phyloP scores from a whole-genome alignment of 2,797 vertebrate species.

The Pygocentrus nattereri region DNA sequence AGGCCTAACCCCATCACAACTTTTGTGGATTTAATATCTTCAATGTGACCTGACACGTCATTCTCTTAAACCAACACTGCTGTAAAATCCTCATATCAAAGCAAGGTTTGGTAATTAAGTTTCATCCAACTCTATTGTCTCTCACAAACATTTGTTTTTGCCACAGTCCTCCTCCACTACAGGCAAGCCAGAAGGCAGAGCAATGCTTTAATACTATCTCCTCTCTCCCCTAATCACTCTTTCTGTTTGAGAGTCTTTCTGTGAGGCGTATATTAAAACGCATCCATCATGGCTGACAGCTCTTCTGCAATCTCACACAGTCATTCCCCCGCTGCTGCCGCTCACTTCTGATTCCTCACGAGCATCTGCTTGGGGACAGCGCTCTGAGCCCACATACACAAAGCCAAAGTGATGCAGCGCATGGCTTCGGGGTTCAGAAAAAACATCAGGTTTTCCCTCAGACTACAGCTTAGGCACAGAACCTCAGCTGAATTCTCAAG shows the following conservation, averaged over 20 bases:
- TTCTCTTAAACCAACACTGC: slow-evolving; percentile 21
- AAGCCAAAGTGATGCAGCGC: slow-evolving; percentile 6
- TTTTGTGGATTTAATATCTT: slow-evolving; percentile 17
- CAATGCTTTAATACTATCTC: slow-evolving; percentile 58
- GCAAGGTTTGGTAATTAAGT: slow-evolving; percentile 47
- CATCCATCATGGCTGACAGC: slow-evolving; percentile 79
- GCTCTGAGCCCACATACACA: slow-evolving; percentile 4
- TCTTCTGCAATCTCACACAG: slow-evolving; percentile 52
- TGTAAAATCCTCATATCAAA: slow-evolving; percentile 16
- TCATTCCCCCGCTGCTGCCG: slow-evolving; percentile 24
- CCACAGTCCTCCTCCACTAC: slow-evolving; percentile 40
- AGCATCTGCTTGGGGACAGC: neutral
- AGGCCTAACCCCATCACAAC: neutral
- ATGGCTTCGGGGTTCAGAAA: neutral
- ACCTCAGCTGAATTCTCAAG: neutral
- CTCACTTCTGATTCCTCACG: slow-evolving; percentile 11
- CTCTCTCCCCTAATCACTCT: slow-evolving; percentile 69
- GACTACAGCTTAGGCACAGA: neutral
- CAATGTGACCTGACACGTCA: neutral
- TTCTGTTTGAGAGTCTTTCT: slow-evolving; percentile 64
- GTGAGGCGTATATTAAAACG: slow-evolving; percentile 79
- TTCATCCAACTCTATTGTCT: slow-evolving; percentile 39
- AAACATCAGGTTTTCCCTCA: slow-evolving; percentile 1
- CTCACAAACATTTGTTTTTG: slow-evolving; percentile 52
- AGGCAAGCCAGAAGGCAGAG: slow-evolving; percentile 46